Evolutionary conservation across 2,888 invertebrate genomes (phyloP), one percentile per base, ranked within the genome.

Genomic region (Muscina levida): DNA sequence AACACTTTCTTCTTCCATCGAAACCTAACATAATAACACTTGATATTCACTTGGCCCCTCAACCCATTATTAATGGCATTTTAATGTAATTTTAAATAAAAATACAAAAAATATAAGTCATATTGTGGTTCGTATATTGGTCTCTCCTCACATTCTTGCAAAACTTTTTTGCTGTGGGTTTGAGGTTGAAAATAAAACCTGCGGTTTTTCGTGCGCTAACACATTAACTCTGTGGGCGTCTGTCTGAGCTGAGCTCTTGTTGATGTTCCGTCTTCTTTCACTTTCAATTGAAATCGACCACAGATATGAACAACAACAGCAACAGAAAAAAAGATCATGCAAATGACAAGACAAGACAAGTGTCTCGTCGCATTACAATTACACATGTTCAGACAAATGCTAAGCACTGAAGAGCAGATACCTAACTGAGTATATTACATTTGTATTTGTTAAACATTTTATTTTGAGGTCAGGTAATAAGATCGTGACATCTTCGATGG

Each of bases 281-380:
- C 71, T 72, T 79, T 79, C 67, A 72, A 74, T 71, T 57, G 70
- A 17, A 56, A 19, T 51, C 46, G 48, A 26, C 10, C 44, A 44
- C 44, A 44, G 2, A 22, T 22, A 4, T 1, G 3, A 46, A 46
- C n/a, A 46, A 15, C n/a, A 53, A 46, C 5, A 11, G 17, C 46
- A 11, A n/a, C n/a, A 46, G 17, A 44, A 48, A 46, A 19, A 2
- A 19, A 10, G 6, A n/a, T 31, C 24, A 24, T 53, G 2, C 53
- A 8, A 22, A 13, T 11, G 53, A 53, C 24, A 31, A 31, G 8
- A 24, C 53, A 22, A 24, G 22, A 53, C 53, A 53, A 53, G 53
- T 53, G 53, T 24, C 13, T 31, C 13, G 24, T 53, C 24, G 11
- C 1, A 53, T 53, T 53, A 24, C 53, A 17, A 44, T 8, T 44